Evolutionary conservation across 2,888 invertebrate species (phyloP).

Genomic region (Ectropis crepuscularia): DNA sequence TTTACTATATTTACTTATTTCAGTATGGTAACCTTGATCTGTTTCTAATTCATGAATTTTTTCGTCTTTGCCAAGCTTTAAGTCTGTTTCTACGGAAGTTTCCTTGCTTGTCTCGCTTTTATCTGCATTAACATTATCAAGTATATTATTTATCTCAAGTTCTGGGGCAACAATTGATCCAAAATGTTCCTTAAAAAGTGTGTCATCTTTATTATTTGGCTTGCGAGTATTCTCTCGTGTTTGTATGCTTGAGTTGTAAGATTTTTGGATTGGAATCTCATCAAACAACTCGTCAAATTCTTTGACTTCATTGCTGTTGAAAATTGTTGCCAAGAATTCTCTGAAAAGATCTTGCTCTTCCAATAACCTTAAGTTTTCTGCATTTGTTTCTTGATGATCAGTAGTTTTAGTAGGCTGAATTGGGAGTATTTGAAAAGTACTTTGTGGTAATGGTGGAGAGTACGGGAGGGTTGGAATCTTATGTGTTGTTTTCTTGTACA

Average conservation of each 20-base stretch:
- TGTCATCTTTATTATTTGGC: not conserved
- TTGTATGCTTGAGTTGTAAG: not conserved
- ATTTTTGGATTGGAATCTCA: conserved; percentile 6
- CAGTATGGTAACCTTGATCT: not conserved
- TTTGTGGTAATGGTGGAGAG: conserved; percentile 13
- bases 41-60: conserved; percentile 2
- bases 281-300: conserved; percentile 39
- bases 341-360: conserved; percentile 53
- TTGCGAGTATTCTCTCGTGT: not conserved
- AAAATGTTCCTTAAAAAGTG: not conserved
- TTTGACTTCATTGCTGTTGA: conserved; percentile 53
- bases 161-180: not conserved
- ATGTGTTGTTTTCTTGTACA: conserved; percentile 47
- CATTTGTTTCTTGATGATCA: conserved; percentile 34
- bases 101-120: not conserved
- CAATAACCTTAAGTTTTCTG: conserved; percentile 45
- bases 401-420: conserved; percentile 35
- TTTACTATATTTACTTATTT: not conserved
- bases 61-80: not conserved
- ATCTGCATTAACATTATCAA: not conserved
- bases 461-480: not conserved
- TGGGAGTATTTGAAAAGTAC: conserved; percentile 53
- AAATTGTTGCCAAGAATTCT: conserved; percentile 59
- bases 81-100: not conserved
- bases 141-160: not conserved